Evolutionary conservation across 2,797 vertebrate species (phyloP).

Genomic region (Urosaurus nigricauda): DNA sequence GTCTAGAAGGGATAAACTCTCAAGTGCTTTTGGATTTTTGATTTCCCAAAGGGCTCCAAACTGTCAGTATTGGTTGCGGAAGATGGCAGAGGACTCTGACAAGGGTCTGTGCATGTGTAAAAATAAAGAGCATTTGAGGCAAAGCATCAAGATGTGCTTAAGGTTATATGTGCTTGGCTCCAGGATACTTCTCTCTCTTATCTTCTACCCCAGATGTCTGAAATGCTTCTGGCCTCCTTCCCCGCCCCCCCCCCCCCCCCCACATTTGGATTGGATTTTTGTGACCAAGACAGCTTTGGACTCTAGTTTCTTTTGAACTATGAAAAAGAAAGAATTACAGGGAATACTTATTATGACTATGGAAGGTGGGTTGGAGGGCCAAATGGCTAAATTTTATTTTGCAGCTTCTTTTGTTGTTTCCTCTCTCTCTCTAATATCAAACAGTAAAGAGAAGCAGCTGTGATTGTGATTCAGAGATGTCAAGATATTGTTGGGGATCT

Average conservation of each 20-base stretch:
- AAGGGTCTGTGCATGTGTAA: neutral
- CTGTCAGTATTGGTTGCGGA: neutral
- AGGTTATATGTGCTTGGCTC: constrained; percentile 23
- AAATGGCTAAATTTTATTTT: constrained; percentile 33
- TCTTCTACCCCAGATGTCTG: constrained; percentile 10
- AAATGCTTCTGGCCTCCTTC: neutral
- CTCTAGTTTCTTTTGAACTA: constrained; percentile 39
- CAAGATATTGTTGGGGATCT: neutral
- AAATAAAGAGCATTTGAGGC: constrained; percentile 12
- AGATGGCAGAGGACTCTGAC: constrained; percentile 21
- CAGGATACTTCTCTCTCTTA: constrained; percentile 35
- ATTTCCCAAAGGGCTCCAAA: constrained; percentile 27
- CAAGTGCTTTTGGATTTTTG: constrained; percentile 15
- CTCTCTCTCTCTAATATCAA: too few species aligned
- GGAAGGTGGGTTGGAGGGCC: constrained; percentile 18
- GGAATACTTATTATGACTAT: constrained; percentile 34
- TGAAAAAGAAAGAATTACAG: constrained; percentile 30
- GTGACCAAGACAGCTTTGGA: constrained; percentile 36
- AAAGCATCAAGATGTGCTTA: constrained; percentile 2
- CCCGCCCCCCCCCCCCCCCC: neutral
- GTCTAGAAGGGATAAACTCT: constrained; percentile 7
- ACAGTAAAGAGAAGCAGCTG: neutral
- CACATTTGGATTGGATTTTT: constrained; percentile 32
- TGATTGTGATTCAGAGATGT: neutral
- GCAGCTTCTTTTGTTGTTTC: constrained; percentile 1